Base-by-base conservation (phyloP, 2,113 vertebrate species). In the Panthera tigris region DNA sequence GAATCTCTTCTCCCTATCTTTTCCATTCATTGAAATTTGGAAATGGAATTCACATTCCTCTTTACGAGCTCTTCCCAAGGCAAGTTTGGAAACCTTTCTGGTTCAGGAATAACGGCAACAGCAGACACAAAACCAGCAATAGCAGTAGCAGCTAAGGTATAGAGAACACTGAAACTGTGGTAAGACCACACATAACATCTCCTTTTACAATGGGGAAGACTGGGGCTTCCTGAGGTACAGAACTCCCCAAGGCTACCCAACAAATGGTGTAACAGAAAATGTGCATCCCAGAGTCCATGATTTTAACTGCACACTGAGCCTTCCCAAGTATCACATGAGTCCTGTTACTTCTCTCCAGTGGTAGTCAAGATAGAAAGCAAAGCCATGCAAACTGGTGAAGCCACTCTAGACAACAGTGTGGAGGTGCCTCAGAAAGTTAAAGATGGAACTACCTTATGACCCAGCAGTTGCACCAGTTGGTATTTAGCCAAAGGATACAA, bases 291-390 rank as follows among this genome's bases (percentile, higher is more conserved):
- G 33, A 84, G 33, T 31, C 50, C 36, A 65, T 29, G 68, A 85
- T 29, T 45, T 84, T 36, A 71, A 81, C 14, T 90, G 81, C 23
- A 86, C 80, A 92, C 16, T 27, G 16, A 89, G 45, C 15, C 48
- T 91, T 83, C 41, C n/a, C 15, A 39, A 76, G 12, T 73, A 45
- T 39, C 29, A 57, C 29, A 13, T 41, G 68, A 76, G 86, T 69
- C 45, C 66, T n/a, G 19, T 52, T 66, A 36, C 15, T 61, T 91
- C 1, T 39, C 50, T 57, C 39, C 33, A n/a, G 7, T 13, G 13
- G n/a, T 25, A 68, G 63, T 73, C 76, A 73, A 93, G 21, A 90
- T 18, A 80, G 2, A 92, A 95, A 90, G 14, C 48, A 97, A 95
- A 82, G 21, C 57, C 57, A 61, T 61, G 21, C 21, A 61, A 61